Conservation (phyloP, 1,140 invertebrate species). For the Drosophila tsacasi region DNA sequence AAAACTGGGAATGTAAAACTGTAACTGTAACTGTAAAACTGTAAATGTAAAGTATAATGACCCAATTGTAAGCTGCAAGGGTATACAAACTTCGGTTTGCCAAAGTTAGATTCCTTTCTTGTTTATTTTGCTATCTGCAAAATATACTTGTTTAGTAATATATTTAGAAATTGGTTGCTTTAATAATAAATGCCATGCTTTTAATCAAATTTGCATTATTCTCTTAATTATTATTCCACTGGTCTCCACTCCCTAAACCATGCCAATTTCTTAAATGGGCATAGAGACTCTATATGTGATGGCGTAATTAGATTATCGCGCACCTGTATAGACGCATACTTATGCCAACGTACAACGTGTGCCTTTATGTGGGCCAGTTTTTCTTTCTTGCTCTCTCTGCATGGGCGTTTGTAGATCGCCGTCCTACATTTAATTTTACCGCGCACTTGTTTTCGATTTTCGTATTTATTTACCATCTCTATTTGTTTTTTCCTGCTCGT, state of each 20-base stretch:
- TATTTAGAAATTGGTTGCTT: background rate
- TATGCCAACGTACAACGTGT: conserved; percentile 4
- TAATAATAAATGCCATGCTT: background rate
- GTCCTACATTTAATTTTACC: conserved; percentile 34
- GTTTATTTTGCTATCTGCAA: too few relatives aligned
- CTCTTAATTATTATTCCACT: background rate
- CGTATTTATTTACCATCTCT: conserved; percentile 54
- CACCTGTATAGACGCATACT: conserved; percentile 53
- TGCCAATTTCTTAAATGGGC: conserved; percentile 11
- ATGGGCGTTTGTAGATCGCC: conserved; percentile 32
- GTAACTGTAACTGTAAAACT: too few relatives aligned
- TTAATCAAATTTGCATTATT: background rate
- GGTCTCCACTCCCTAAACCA: background rate
- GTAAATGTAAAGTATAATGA: too few relatives aligned
- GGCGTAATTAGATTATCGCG: conserved; percentile 75
- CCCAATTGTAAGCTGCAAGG: too few relatives aligned
- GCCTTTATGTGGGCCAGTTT: conserved; percentile 41
- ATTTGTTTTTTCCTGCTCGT: conserved; percentile 48
- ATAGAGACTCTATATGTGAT: conserved; percentile 17
- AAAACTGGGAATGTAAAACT: too few relatives aligned
- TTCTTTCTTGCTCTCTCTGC: conserved; percentile 19
- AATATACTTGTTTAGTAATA: background rate
- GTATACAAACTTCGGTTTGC: too few relatives aligned
- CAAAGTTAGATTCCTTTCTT: too few relatives aligned
- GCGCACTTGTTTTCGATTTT: conserved; percentile 47